Percentiles rank a stretch among this genome's conserved stretches.
These are phyloP conservation scores for Xiphophorus couchianus DNA, from an alignment of 2,113 vertebrate genomes.

Conservation along the genomic window DNA sequence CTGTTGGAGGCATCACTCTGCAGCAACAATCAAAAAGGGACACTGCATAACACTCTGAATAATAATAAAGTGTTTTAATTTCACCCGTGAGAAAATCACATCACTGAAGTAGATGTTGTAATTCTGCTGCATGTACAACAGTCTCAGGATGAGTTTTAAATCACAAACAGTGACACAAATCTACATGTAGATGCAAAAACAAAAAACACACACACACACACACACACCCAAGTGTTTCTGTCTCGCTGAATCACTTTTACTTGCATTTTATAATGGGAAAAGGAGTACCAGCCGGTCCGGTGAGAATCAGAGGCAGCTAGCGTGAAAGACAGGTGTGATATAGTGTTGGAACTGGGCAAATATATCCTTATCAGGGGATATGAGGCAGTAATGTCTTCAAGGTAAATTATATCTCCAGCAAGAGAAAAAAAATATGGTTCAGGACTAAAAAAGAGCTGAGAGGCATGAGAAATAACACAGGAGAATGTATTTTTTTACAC, in stretches of 20 bases:
- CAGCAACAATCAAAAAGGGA: slow-evolving; percentile 13
- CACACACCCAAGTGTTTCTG: background rate
- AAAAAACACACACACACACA: background rate
- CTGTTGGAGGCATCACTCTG: slow-evolving; percentile 19
- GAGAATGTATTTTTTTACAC: slow-evolving; percentile 21
- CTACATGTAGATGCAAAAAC: background rate
- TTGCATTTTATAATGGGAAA: slow-evolving; percentile 24
- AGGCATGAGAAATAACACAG: slow-evolving; percentile 17
- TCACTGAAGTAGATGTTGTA: slow-evolving; percentile 10
- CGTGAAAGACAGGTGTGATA: slow-evolving; percentile 52
- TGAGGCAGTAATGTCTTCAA: slow-evolving; percentile 40
- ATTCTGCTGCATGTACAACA: background rate
- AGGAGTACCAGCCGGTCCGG: slow-evolving; percentile 26
- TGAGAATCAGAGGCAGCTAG: slow-evolving; percentile 40
- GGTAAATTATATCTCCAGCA: slow-evolving; percentile 53
- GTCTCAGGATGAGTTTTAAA: background rate
- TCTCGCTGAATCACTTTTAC: slow-evolving; percentile 14
- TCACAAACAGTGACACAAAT: background rate
- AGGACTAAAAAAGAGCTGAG: slow-evolving; percentile 19
- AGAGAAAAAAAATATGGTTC: slow-evolving; percentile 14
- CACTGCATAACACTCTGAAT: slow-evolving; percentile 1
- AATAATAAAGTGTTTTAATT: slow-evolving; percentile 11
- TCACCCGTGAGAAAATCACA: slow-evolving; percentile 1
- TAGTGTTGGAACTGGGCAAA: slow-evolving; percentile 36
- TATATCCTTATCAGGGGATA: slow-evolving; percentile 53